Base-by-base conservation (phyloP, 1,140 invertebrate genomes). In the Sinella curviseta region DNA sequence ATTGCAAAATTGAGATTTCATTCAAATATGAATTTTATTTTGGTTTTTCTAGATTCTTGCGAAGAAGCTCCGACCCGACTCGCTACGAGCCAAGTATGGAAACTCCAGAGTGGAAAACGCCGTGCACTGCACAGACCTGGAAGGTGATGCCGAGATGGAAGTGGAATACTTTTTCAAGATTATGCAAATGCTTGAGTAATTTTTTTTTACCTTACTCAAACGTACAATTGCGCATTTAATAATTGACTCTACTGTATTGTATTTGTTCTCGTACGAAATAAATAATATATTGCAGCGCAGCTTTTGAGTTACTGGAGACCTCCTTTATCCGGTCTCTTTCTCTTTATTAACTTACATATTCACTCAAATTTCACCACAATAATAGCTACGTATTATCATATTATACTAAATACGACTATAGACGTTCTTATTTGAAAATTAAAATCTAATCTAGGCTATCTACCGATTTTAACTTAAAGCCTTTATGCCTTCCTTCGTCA, bases 51-150 rank as follows among this genome's bases (percentile, higher is more conserved):
- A 95, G 94, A 93, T 96, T 86, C 93, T 97, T 74, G 95, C 94
- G 0, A 90, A 91, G 80, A 90, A 95, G 82, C 86, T 97, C 67
- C 89, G 95, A 78, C 95, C 96, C 0, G 88, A 93, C 77, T 94
- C 94, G 3, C 85, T 98, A 35, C 88, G 96, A 84, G 95, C 95
- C 0, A 91, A 92, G 81, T 96, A 93, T 88, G 96, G 96, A 0
- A 90, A 89, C 67, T 92, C 91, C 36, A 94, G 93, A 88, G 90
- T 96, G 28, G 90, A 93, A 85, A 98, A 97, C 88, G 95, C 94
- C 12, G 88, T 97, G 4, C 96, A 98, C 86, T 97, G 95, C 85
- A 97, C 96, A 36, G 96, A 98, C 89, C 88, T 98, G 75, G 90
- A 91, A 0, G 94, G 96, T 85, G 96, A 97, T 89, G 92, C 92